A percentile compares a stretch with the other conserved stretches of the same genome.
phyloP scores from a whole-genome alignment of 2,888 invertebrate genomes.

The Tolmerus cingulatus region DNA sequence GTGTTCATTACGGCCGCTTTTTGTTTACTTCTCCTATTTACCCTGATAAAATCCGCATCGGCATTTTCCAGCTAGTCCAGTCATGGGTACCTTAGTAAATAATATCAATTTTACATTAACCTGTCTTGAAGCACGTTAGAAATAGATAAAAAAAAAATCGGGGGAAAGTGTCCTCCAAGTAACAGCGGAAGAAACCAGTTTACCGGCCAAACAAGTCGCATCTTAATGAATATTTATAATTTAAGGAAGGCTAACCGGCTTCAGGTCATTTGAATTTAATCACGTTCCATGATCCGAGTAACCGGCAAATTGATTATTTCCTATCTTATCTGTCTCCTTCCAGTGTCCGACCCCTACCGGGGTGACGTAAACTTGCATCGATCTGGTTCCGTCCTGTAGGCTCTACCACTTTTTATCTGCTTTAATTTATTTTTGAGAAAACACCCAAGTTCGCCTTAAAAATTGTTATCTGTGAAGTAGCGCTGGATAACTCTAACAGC shows the following conservation, averaged over 20 bases:
- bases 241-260: background rate
- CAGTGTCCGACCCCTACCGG: background rate
- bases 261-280: background rate
- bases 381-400: background rate
- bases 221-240: background rate
- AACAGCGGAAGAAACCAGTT: background rate
- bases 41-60: background rate
- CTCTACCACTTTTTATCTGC: background rate
- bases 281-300: background rate
- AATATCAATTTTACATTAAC: background rate
- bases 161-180: background rate
- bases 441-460: background rate
- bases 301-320: background rate
- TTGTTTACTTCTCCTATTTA: background rate
- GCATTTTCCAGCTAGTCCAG: background rate
- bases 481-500: background rate
- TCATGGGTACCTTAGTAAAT: background rate
- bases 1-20: background rate
- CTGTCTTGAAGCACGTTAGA: background rate
- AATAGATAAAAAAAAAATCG: background rate
- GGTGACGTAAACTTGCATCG: background rate
- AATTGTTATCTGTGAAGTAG: background rate
- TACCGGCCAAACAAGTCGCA: background rate
- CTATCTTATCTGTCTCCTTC: background rate
- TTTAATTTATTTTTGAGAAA: background rate